phyloP scores from a whole-genome alignment of 2,113 vertebrate genomes.

The Dermatemys mawii region DNA sequence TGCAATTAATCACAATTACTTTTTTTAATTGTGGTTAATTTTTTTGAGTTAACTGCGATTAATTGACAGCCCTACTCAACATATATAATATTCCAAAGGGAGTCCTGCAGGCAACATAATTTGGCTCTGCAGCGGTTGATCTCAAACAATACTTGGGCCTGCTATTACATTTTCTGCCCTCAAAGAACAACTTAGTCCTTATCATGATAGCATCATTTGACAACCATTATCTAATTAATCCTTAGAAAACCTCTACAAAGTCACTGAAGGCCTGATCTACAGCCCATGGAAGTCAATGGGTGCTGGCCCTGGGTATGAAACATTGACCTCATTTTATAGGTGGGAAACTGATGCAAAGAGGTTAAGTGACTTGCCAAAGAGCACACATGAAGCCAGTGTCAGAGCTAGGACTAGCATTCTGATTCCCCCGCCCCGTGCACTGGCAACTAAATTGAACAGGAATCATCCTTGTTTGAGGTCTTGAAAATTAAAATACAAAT shows the following conservation, averaged over 20 bases:
- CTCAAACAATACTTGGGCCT: not conserved
- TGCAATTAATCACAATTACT: too few relatives aligned
- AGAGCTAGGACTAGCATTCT: not conserved
- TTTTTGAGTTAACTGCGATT: too few relatives aligned
- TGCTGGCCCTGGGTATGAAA: not conserved
- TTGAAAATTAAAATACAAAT: not conserved
- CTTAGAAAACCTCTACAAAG: not conserved
- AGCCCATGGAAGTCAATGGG: not conserved
- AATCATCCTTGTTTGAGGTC: not conserved
- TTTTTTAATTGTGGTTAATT: too few relatives aligned
- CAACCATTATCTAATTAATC: not conserved
- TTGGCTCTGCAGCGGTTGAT: not conserved
- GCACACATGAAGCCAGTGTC: not conserved
- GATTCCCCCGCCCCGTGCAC: not conserved
- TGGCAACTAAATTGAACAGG: not conserved
- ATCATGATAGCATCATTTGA: not conserved
- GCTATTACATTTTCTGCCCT: not conserved
- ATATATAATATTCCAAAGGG: not conserved
- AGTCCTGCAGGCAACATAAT: not conserved
- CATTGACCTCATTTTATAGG: not conserved
- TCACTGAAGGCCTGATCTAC: not conserved
- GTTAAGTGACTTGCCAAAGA: not conserved
- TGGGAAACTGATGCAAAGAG: not conserved
- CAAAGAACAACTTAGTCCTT: not conserved
- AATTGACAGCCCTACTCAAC: too few relatives aligned